Conservation (phyloP, 2,113 vertebrate genomes). For the Sebastes fasciatus region DNA sequence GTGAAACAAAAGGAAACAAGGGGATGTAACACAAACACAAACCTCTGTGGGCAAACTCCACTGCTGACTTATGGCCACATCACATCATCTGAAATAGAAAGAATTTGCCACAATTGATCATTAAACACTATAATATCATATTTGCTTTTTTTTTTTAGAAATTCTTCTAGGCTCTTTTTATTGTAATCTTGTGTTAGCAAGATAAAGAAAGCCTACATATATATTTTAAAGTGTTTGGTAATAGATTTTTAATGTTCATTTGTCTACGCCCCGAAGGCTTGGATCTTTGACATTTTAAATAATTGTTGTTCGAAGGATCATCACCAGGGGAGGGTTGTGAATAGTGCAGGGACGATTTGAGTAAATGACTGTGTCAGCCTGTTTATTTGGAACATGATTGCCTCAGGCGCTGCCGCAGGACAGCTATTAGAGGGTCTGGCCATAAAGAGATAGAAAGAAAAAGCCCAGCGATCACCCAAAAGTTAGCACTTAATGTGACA, state of each 20-base stretch:
- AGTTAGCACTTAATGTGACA: slow-evolving; percentile 98
- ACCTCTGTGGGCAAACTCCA: slow-evolving; percentile 60
- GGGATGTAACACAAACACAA: slow-evolving; percentile 86
- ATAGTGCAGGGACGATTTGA: slow-evolving; percentile 97
- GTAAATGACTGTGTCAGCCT: slow-evolving; percentile 99
- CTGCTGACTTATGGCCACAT: slow-evolving; percentile 20
- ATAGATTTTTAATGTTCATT: slow-evolving; percentile 99
- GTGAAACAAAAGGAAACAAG: slow-evolving; percentile 85
- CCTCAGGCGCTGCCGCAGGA: slow-evolving; percentile 93
- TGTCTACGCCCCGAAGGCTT: slow-evolving; percentile 93
- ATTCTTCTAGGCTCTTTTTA: slow-evolving; percentile 1
- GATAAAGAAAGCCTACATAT: slow-evolving; percentile 86
- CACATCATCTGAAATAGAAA: slow-evolving; percentile 25
- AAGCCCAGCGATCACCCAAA: slow-evolving; percentile 91
- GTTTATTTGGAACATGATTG: slow-evolving; percentile 98
- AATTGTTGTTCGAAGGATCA: slow-evolving; percentile 99
- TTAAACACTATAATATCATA: slow-evolving; percentile 11
- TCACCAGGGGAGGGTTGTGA: slow-evolving; percentile 97
- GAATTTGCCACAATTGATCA: slow-evolving; percentile 2
- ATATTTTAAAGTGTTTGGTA: slow-evolving; percentile 91
- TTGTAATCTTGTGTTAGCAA: slow-evolving; percentile 43
- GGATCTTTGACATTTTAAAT: slow-evolving; percentile 99
- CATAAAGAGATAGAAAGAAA: slow-evolving; percentile 89
- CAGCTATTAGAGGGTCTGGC: slow-evolving; percentile 95
- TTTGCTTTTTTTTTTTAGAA: slow-evolving; percentile 1